Evolutionary conservation across 2,888 invertebrate genomes (phyloP).

Genomic region (Epirrita christyi): DNA sequence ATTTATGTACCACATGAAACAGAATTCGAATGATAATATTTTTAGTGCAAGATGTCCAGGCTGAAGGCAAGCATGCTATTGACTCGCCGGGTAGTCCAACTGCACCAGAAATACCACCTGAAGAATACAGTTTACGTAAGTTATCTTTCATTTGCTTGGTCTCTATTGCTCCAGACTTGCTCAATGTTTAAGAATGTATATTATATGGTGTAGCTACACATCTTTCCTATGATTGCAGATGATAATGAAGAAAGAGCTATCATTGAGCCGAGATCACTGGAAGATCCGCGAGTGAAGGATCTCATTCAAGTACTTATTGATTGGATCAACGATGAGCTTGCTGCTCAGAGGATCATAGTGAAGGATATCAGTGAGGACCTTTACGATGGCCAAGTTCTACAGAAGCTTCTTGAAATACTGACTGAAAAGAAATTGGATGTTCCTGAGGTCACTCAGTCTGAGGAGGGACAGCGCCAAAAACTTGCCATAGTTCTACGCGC

Average conservation of each 20-base stretch:
- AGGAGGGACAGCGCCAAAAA: constrained; percentile 98
- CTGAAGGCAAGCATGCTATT: constrained; percentile 98
- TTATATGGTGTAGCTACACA: too few relatives aligned
- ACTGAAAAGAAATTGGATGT: constrained; percentile 96
- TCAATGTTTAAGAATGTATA: too few relatives aligned
- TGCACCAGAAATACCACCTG: constrained; percentile 94
- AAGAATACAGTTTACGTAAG: constrained; percentile 95
- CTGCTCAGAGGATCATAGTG: constrained; percentile 97
- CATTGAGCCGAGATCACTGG: constrained; percentile 94
- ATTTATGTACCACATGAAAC: too few relatives aligned
- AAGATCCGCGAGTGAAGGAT: constrained; percentile 94
- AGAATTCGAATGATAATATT: too few relatives aligned
- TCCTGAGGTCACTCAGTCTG: constrained; percentile 99
- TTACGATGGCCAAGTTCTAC: constrained; percentile 96
- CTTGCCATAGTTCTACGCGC: constrained; percentile 94
- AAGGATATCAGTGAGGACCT: constrained; percentile 98
- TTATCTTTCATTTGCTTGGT: constrained; percentile 27
- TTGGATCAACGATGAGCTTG: constrained; percentile 99
- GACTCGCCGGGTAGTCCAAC: constrained; percentile 98
- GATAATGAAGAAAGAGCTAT: constrained; percentile 99
- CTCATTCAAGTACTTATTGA: constrained; percentile 95
- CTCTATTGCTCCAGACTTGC: too few relatives aligned
- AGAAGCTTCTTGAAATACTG: constrained; percentile 92
- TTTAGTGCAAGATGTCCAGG: constrained; percentile 96
- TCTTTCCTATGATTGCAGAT: constrained; percentile 80